phyloP scores from a whole-genome alignment of 2,113 vertebrate genomes.

The Gymnorhina tibicen region DNA sequence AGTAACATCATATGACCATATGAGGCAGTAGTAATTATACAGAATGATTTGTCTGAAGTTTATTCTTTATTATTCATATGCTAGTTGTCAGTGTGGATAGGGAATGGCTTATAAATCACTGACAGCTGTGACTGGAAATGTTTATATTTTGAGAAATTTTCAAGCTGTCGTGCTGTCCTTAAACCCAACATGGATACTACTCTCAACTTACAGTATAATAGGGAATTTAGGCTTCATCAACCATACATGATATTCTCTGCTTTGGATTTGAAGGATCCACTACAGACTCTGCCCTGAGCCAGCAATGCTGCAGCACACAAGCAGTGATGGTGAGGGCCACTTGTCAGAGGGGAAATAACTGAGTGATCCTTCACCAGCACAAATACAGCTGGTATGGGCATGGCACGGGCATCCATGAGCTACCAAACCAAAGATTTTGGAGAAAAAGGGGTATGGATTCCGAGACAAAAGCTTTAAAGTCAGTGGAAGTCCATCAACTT shows the following conservation, averaged over 20 bases:
- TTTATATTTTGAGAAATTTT: neutral
- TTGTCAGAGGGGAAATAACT: neutral
- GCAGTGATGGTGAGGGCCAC: neutral
- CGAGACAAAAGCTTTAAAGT: neutral
- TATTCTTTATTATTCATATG: neutral
- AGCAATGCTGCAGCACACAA: neutral
- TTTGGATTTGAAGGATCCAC: neutral
- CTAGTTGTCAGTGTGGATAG: neutral
- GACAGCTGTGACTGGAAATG: neutral
- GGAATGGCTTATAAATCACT: neutral
- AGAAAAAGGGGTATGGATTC: neutral
- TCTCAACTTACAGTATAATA: neutral
- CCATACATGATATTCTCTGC: neutral
- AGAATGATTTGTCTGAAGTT: neutral
- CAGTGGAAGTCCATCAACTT: neutral
- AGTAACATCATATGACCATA: neutral
- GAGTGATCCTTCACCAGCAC: neutral
- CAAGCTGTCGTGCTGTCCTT: neutral
- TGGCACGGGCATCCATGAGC: neutral
- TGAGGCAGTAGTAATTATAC: constrained; percentile 1
- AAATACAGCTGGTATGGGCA: neutral
- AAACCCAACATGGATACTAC: neutral
- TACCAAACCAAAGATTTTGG: neutral
- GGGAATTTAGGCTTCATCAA: neutral
- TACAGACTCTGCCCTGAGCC: neutral